Base-by-base conservation (phyloP, 2,113 vertebrate species). In the Oreocharis arfaki region DNA sequence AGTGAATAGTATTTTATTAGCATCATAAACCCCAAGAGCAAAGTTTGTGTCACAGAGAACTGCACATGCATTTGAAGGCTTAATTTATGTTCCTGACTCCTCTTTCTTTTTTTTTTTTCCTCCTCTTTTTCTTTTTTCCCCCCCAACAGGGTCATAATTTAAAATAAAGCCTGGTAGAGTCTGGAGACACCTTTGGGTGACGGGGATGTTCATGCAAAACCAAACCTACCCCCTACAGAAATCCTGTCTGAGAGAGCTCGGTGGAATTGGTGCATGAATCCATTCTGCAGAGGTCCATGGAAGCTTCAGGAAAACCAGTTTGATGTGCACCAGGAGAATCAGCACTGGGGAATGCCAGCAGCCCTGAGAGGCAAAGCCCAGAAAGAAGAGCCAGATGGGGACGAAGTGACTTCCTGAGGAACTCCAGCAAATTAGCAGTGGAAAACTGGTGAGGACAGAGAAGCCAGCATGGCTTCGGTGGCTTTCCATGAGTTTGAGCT, bases 1-100 rank as follows among this genome's bases (percentile, higher is more conserved):
- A 90, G 82, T 71, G 82, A 95, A 90, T 60, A 71, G 84, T 93
- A 96, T 95, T 96, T 97, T 94, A 97, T 96, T 96, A 96, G 87
- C 95, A 92, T 84, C 96, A 92, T 96, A 97, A 97, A 97, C 93
- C 92, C 93, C 93, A 94, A 94, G 95, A 97, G 96, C 96, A 97
- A 97, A 97, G 96, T 96, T 96, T 93, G 93, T 96, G 95, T 97
- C 96, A 96, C 95, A 86, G 90, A 70, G 90, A 95, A 87, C 93
- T 95, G 93, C 95, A 95, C 89, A 89, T 67, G 86, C 83, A 95
- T 89, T 90, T 93, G 95, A 95, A 95, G 83, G 56, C 56, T 88
- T 93, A 90, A 96, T 94, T 96, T 96, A 97, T 86, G 85, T 41
- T 70, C 52, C 27, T 52, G 47, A 81, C 5, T 70, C n/a, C 32